Conservation (phyloP, 1,140 invertebrate species). For the Pogonus chalceus region DNA sequence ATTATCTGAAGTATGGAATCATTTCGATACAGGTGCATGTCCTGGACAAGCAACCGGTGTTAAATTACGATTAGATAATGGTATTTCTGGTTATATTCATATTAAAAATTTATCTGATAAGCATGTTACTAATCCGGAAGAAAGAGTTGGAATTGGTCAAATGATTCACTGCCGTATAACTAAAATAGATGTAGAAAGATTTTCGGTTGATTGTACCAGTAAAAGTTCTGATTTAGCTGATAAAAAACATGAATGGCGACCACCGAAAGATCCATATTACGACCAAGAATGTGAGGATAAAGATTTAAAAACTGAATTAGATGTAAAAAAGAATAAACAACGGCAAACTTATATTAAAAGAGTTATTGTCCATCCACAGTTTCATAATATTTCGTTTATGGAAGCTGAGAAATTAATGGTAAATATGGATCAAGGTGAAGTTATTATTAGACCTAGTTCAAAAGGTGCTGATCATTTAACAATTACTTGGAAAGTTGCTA, state of each 20-base stretch:
- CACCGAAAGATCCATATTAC: conserved; percentile 83
- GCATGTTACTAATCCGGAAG: conserved; percentile 84
- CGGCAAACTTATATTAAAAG: conserved; percentile 82
- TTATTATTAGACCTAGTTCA: conserved; percentile 90
- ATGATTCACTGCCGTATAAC: conserved; percentile 88
- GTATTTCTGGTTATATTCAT: conserved; percentile 86
- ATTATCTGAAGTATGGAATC: conserved; percentile 94
- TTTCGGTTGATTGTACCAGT: conserved; percentile 88
- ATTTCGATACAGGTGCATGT: conserved; percentile 92
- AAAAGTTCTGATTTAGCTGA: conserved; percentile 88
- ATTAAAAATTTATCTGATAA: conserved; percentile 94
- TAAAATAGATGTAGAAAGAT: conserved; percentile 92
- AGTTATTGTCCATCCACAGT: conserved; percentile 95
- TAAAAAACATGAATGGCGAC: conserved; percentile 83
- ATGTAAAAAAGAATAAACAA: conserved; percentile 69
- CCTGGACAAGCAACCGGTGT: conserved; percentile 92
- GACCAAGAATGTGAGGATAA: conserved; percentile 78
- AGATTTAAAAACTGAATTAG: conserved; percentile 67
- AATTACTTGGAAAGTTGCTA: conserved; percentile 96
- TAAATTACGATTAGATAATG: conserved; percentile 69
- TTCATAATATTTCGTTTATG: conserved; percentile 91
- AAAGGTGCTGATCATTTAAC: conserved; percentile 94
- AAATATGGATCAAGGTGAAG: conserved; percentile 91
- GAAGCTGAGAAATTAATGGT: conserved; percentile 87
- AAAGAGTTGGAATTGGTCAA: conserved; percentile 78